Conservation (phyloP, 2,888 invertebrate genomes). For the Caenorhabditis imperialis region DNA sequence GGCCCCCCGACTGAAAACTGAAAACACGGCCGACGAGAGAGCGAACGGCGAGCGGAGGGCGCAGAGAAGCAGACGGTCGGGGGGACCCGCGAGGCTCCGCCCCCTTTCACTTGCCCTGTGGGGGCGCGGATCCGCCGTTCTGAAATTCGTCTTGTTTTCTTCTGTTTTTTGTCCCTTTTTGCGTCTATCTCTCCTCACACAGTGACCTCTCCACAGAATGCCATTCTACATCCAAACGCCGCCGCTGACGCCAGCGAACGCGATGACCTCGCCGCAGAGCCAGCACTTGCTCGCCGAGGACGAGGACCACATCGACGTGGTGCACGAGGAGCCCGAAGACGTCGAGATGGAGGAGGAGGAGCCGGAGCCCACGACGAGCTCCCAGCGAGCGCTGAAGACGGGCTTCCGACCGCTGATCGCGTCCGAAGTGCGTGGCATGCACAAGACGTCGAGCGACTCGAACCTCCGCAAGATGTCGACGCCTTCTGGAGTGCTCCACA, state of each 20-base stretch:
- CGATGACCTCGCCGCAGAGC: slow-evolving; percentile 2
- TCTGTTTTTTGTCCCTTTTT: slow-evolving; percentile 1
- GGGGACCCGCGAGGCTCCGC: no score
- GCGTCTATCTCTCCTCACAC: background rate
- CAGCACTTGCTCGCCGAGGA: slow-evolving; percentile 33
- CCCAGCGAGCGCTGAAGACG: slow-evolving; percentile 1
- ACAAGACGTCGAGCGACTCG: slow-evolving; percentile 42
- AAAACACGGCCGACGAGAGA: slow-evolving; percentile 8
- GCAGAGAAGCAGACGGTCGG: no score
- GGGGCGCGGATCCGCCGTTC: no score
- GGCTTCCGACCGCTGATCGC: slow-evolving; percentile 27
- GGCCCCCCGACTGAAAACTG: slow-evolving; percentile 1
- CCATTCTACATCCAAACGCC: slow-evolving; percentile 57
- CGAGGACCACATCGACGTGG: slow-evolving; percentile 36
- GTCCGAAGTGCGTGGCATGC: slow-evolving; percentile 23
- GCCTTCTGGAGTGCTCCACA: slow-evolving; percentile 13
- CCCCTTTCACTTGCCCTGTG: no score
- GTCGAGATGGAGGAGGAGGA: slow-evolving; percentile 31
- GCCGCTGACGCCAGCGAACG: slow-evolving; percentile 45
- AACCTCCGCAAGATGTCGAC: slow-evolving; percentile 7
- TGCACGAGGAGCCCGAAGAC: slow-evolving; percentile 25
- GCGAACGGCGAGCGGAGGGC: no score
- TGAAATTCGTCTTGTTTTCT: no score
- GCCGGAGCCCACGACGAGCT: no score
- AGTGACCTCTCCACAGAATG: no score